Conservation (phyloP, 30 jellyfish, hydroid and myxozoan genomes). For the Aurelia sp. region DNA sequence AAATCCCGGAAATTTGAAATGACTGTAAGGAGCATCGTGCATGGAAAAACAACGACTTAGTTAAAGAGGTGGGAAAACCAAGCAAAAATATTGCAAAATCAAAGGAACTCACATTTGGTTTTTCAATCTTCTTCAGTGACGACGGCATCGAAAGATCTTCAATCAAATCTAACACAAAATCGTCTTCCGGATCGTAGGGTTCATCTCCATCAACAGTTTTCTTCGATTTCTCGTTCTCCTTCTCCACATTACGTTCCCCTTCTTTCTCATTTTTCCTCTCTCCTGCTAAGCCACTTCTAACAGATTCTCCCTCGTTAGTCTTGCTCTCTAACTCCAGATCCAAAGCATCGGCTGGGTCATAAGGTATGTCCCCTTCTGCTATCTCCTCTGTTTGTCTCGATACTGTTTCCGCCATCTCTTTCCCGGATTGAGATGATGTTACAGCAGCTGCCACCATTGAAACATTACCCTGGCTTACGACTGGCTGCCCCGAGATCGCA, state of each 20-base stretch:
- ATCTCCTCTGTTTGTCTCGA: background rate
- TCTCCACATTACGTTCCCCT: constrained; percentile 13
- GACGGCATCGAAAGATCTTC: constrained; percentile 86
- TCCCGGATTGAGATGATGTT: background rate
- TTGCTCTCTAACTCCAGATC: constrained; percentile 24
- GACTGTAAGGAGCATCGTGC: too few relatives aligned
- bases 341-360: constrained; percentile 59
- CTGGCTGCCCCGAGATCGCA: background rate
- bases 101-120: constrained; percentile 45
- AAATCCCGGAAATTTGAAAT: too few relatives aligned
- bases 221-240: constrained; percentile 2
- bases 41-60: too few relatives aligned
- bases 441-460: background rate
- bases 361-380: constrained; percentile 44
- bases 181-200: constrained; percentile 93
- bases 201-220: constrained; percentile 50
- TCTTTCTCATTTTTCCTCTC: too few relatives aligned
- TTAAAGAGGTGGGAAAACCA: too few relatives aligned
- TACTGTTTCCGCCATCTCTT: background rate
- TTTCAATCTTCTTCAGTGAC: constrained; percentile 50
- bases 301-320: background rate
- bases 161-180: constrained; percentile 85
- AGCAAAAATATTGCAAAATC: background rate
- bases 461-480: background rate
- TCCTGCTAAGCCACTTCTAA: too few relatives aligned